Evolutionary conservation across 2,113 vertebrate genomes (phyloP), one percentile per base, ranked within the genome.

Genomic region (Nothocercus julius): DNA sequence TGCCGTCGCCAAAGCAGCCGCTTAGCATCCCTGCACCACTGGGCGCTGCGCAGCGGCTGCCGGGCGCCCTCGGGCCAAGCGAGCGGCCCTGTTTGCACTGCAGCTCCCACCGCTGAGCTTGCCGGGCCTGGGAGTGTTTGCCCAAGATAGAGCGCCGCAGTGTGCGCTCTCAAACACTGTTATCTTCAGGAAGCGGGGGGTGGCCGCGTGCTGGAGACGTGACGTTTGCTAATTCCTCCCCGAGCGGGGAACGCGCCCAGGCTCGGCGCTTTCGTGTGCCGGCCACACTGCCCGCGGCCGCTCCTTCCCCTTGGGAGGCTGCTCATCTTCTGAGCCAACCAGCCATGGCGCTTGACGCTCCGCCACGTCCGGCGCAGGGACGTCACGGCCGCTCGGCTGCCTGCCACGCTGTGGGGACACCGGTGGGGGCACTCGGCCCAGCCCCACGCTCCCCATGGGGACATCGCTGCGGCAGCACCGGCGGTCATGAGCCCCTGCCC

Each of bases 381-480:
- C 86, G 84, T 91, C 92, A 95, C 91, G 77, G 85, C 51, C 2
- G 0, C 61, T 49, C 19, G 75, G 85, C 87, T 88, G 32, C 61
- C 47, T 1, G 0, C 12, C 1, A 0, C 0, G 0, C 34, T 0
- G 1, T 79, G 2, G 8, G 21, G 49, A 19, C 4, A 49, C 9
- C 45, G 22, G 53, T 59, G 72, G 13, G 11, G 0, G 7, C 21
- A 51, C 51, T 3, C 0, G 66, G 42, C 7, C 5, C 73, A 68
- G 47, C 76, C 68, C 49, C 18, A 1, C 53, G 80, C 83, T 85
- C 28, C 79, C 42, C 42, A 14, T 42, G 45, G 51, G 66, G 61
- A 66, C 66, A 20, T 67, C 78, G 59, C 45, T 40, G 20, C 62
- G 18, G 90, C 77, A 38, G 63, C 62, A 22, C 88, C 73, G 42